Evolutionary conservation across 2,888 invertebrate species (phyloP), one percentile per base, ranked within the genome.

Genomic region (Smittia sp.): DNA sequence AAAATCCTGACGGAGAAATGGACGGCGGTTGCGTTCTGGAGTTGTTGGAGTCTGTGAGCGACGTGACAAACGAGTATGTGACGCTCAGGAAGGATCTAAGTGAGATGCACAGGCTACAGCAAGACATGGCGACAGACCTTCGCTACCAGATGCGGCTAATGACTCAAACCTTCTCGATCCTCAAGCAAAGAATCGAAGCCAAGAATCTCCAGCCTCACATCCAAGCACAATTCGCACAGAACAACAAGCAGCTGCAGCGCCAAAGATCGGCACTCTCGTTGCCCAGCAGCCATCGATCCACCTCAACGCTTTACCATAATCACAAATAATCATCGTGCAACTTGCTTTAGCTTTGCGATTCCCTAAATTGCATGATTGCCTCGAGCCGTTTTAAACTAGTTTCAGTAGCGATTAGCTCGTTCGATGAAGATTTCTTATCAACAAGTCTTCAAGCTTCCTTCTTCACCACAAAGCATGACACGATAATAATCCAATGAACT

Each of bases 61-160:
- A 90, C 84, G 90, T 90, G 76, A 90, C 89, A 77, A 89, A 89
- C 75, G 92, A 92, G 81, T 93, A 92, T 82, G 89, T 90, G 80
- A 89, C 90, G 78, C 84, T 93, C 73, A 87, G 91, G 39, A 89
- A 89, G 79, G 92, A 93, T 82, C 86, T 93, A 78, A 85, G 88
- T 77, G 92, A 92, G 79, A 91, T 92, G 76, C 92, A 92, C 79
- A 90, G 90, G 76, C 81, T 92, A 77, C 92, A 92, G 81, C 87
- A 89, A 76, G 91, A 93, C 82, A 85, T 92, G 77, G 90, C 90
- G 41, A 86, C 86, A 75, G 87, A 90, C n/a, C 86, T 92, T 75
- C 88, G 90, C 76, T 84, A 86, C 75, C 92, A 92, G 80, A 85
- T 92, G 78, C 78, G 79, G 74, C 78, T 77, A 74, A 83, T 92